Conservation (phyloP, 1,140 invertebrate species). For the Calephelis virginiensis region DNA sequence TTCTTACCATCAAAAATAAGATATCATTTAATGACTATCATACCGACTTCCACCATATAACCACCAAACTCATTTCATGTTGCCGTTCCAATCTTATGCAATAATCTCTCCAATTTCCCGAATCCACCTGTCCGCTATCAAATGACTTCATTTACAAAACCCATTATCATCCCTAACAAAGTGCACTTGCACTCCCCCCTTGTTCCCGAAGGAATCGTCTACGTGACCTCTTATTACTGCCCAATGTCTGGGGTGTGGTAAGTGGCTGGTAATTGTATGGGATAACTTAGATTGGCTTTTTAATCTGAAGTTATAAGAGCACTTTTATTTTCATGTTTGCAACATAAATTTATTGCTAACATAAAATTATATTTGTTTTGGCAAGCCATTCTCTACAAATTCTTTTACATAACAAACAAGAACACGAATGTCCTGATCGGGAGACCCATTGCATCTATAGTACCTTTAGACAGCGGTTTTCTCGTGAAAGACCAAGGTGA, state of each 20-base stretch:
- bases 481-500: too few relatives aligned
- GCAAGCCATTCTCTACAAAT: not conserved
- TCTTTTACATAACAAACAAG: too few relatives aligned
- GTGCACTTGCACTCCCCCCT: constrained; percentile 40
- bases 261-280: constrained; percentile 69
- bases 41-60: too few relatives aligned
- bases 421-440: too few relatives aligned
- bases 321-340: constrained; percentile 25
- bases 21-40: too few relatives aligned
- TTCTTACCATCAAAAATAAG: too few relatives aligned
- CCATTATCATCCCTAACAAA: constrained; percentile 38
- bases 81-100: not conserved
- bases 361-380: constrained; percentile 9
- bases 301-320: constrained; percentile 52
- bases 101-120: constrained; percentile 28
- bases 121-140: constrained; percentile 27
- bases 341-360: constrained; percentile 3
- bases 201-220: constrained; percentile 37
- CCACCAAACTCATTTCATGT: not conserved
- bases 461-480: too few relatives aligned
- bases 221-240: constrained; percentile 41
- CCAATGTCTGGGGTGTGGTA: constrained; percentile 54
- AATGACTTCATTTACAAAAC: constrained; percentile 38
- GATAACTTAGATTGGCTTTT: constrained; percentile 74
- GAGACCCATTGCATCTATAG: too few relatives aligned